These are phyloP conservation scores for Gobiocypris rarus DNA, from an alignment of 2,113 vertebrate genomes.

Conservation along the genomic window DNA sequence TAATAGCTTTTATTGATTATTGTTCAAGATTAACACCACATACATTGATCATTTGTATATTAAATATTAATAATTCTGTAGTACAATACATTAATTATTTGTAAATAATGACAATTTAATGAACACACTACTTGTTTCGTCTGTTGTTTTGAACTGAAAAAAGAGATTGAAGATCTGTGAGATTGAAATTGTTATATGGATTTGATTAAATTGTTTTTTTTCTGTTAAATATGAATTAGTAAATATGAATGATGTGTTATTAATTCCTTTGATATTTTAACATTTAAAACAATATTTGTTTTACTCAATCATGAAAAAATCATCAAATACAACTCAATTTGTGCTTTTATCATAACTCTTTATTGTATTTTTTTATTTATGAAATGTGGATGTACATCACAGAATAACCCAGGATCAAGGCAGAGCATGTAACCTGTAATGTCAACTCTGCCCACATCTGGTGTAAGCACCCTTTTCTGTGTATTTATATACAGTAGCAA, in stretches of 20 bases:
- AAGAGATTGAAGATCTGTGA: background rate
- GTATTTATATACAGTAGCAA: conserved; percentile 1
- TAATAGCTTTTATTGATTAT: background rate
- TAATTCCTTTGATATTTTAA: too few relatives aligned
- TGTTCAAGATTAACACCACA: background rate
- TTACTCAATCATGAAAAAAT: too few relatives aligned
- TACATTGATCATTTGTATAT: background rate
- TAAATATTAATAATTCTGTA: background rate
- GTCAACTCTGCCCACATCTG: background rate
- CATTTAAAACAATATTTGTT: too few relatives aligned
- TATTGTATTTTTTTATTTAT: background rate
- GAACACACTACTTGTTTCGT: background rate
- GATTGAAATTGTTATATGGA: background rate
- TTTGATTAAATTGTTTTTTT: background rate
- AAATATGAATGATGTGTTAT: too few relatives aligned
- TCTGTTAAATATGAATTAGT: too few relatives aligned
- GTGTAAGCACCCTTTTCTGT: background rate
- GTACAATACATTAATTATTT: too few relatives aligned
- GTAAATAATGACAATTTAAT: background rate
- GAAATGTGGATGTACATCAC: background rate
- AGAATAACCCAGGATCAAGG: background rate
- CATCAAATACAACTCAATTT: too few relatives aligned
- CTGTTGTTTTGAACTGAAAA: background rate
- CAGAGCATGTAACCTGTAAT: background rate
- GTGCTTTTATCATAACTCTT: background rate